Conservation (phyloP, 2,797 vertebrate genomes). For the Microchirus variegatus region DNA sequence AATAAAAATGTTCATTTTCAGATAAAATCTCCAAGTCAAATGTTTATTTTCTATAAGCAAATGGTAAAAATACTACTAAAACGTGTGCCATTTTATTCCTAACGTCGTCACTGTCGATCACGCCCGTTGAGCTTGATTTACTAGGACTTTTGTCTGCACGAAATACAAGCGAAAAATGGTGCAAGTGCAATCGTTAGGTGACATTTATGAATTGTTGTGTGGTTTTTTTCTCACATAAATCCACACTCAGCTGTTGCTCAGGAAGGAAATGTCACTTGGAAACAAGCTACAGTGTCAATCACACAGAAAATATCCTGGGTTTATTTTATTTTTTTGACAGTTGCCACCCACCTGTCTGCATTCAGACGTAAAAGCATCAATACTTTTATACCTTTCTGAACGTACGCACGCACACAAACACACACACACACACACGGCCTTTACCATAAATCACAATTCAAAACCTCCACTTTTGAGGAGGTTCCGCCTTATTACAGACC, state of each 20-base stretch:
- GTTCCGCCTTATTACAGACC: too few relatives aligned
- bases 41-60: too few relatives aligned
- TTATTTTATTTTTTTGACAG: constrained; percentile 45
- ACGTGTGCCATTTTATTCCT: too few relatives aligned
- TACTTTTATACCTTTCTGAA: constrained; percentile 20
- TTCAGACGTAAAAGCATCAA: constrained; percentile 5
- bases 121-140: too few relatives aligned
- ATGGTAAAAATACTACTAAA: too few relatives aligned
- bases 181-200: not conserved
- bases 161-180: not conserved
- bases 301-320: constrained; percentile 34
- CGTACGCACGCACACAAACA: constrained; percentile 5
- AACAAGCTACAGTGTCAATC: constrained; percentile 28
- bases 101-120: too few relatives aligned
- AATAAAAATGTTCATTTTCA: too few relatives aligned
- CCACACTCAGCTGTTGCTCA: constrained; percentile 3
- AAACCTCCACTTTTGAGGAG: too few relatives aligned
- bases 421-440: too few relatives aligned
- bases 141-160: not conserved
- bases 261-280: constrained; percentile 2
- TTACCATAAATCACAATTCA: too few relatives aligned
- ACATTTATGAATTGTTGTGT: constrained; percentile 5
- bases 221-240: not conserved
- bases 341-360: constrained; percentile 39
- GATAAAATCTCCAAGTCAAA: too few relatives aligned